Evolutionary conservation across 2,888 invertebrate genomes (phyloP).

Genomic region (Phortica magna): DNA sequence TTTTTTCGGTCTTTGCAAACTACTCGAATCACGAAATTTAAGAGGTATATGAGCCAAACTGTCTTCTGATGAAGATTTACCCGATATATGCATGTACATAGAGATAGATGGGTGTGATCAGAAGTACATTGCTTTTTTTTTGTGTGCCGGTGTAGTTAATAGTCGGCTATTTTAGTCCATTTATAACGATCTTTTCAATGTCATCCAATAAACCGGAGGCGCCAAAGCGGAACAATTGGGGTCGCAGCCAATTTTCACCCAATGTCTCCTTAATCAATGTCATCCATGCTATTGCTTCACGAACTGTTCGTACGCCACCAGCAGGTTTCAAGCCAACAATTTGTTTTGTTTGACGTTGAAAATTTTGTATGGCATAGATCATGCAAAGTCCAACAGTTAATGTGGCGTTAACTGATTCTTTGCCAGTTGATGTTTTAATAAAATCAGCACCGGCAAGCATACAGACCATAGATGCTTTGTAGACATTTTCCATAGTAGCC

Average conservation of each 20-base stretch:
- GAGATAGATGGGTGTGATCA: neutral
- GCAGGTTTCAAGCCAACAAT: conserved; percentile 98
- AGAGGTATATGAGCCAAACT: too few relatives aligned
- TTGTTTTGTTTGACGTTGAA: conserved; percentile 83
- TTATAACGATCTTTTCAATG: conserved; percentile 80
- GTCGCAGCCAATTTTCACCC: conserved; percentile 91
- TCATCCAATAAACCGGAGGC: conserved; percentile 94
- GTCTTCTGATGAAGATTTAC: too few relatives aligned
- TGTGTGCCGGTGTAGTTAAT: neutral
- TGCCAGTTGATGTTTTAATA: conserved; percentile 99
- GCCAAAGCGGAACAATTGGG: conserved; percentile 92
- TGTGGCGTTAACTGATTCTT: conserved; percentile 96
- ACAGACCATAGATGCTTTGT: conserved; percentile 91
- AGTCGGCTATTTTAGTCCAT: conserved; percentile 46
- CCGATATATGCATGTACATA: too few relatives aligned
- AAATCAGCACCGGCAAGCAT: conserved; percentile 99
- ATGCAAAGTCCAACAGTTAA: conserved; percentile 94
- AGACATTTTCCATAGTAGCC: conserved; percentile 90
- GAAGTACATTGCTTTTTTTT: neutral
- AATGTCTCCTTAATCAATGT: conserved; percentile 89
- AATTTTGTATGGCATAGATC: conserved; percentile 94
- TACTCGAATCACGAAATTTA: too few relatives aligned
- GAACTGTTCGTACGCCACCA: conserved; percentile 92
- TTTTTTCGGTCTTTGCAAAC: too few relatives aligned
- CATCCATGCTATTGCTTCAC: conserved; percentile 93